Percentiles rank a stretch among this genome's conserved stretches.
Evolutionary conservation across 2,113 vertebrate species (phyloP).

Genomic region (Pithys albifrons): DNA sequence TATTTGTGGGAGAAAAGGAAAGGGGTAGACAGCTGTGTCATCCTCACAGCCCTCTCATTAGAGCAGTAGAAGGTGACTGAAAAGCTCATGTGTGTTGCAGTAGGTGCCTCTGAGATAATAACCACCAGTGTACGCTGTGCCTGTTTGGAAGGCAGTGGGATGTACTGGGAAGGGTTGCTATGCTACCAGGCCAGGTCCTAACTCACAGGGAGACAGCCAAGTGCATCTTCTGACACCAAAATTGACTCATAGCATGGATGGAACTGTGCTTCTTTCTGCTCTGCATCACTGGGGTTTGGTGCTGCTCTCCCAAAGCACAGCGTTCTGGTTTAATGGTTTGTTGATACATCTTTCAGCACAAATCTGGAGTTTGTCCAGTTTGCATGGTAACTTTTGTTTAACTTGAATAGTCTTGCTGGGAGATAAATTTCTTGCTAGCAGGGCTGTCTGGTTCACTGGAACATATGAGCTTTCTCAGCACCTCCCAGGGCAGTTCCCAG

Average conservation of each 20-base stretch:
- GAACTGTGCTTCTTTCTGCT: not conserved
- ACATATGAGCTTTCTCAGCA: not conserved
- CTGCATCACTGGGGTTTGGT: accelerated
- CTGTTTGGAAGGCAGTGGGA: not conserved
- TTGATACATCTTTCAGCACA: not conserved
- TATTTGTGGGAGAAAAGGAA: not conserved
- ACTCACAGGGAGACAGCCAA: not conserved
- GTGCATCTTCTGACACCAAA: not conserved
- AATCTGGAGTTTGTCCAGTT: not conserved
- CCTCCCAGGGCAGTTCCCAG: not conserved
- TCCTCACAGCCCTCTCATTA: not conserved
- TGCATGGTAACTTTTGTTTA: not conserved
- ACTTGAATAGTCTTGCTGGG: not conserved
- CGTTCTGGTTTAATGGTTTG: not conserved
- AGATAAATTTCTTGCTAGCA: not conserved
- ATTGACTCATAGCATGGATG: accelerated
- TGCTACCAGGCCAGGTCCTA: not conserved
- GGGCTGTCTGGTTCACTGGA: not conserved
- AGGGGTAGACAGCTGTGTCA: not conserved
- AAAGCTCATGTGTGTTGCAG: accelerated
- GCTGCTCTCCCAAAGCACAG: not conserved
- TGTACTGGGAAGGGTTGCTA: not conserved
- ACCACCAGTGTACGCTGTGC: not conserved
- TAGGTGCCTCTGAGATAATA: not conserved
- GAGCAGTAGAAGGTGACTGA: not conserved